Base-by-base conservation (phyloP, 53 echinoderm and acorn worm species). In the Pentamera pediparva region DNA sequence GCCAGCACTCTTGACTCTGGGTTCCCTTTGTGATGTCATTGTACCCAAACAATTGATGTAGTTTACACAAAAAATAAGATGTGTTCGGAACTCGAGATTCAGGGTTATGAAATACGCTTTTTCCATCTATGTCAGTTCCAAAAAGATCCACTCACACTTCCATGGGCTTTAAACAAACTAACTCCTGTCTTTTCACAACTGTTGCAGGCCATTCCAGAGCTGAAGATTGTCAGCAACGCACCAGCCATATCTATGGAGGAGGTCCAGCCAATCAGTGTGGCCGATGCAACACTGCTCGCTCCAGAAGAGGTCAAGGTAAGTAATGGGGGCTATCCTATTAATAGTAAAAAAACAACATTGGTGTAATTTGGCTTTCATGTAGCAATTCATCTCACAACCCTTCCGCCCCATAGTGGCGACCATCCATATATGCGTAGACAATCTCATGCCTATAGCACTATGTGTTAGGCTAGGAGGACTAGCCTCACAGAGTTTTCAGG, bases 171-270 rank as follows among this genome's bases (percentile, higher is more conserved):
- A 41, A 41, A 9, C 15, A 41, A 10, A 10, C 9, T 41, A 41
- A 41, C 9, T 41, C 43, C 15, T 41, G 9, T 41, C 15, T 41
- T 41, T 41, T 41, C 15, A 10, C 15, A 41, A 10, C 15, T 41
- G 33, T 31, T 72, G 2, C 65, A 90, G 89, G 79, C 76, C 28
- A 25, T 78, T 32, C 91, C 98, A 0, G 98, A 98, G 83, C 83
- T 98, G 61, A 98, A 89, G 89, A 86, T 98, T 56, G 86, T 98
- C 55, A 63, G 76, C 41, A 91, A 98, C 57, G 65, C 89, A 12
- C 88, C 91, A n/a, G 88, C 98, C 1, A 92, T 98, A 57, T 37
- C 89, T 19, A 89, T 98, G 86, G 98, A 98, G 55, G 98, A 98
- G 69, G 91, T 98, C 27, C 80, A 88, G 3, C 98, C 98, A 1